Evolutionary conservation across 2,113 vertebrate species (phyloP), one percentile per base, ranked within the genome.

Genomic region (Paradoxurus hermaphroditus): DNA sequence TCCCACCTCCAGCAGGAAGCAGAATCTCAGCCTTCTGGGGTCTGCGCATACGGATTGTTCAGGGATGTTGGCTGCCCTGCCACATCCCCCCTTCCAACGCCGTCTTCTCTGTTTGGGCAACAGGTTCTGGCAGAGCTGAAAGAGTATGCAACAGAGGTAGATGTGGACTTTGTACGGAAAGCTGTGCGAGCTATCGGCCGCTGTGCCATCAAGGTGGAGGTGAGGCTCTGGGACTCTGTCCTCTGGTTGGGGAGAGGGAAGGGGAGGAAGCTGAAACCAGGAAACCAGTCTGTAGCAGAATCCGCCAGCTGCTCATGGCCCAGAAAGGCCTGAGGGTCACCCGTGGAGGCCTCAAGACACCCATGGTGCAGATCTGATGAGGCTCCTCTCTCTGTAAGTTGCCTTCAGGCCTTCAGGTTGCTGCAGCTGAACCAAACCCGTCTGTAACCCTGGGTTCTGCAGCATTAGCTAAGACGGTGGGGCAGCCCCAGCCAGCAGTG

Each of bases 131-230:
- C 99, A 0, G 99, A 99, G 98, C 98, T 99, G 86, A 99, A 99
- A 98, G 99, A 99, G 75, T 99, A 99, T 0, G 99, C 99, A 27
- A 99, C 99, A 0, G 99, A 99, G 97, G 99, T 99, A 94, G 99
- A 99, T 0, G 99, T 99, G 97, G 99, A 99, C 98, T 99, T 99
- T 27, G 99, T 99, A 0, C 99, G 99, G 93, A 99, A 99, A 98
- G 99, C 99, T 0, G 99, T 99, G 87, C 98, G 99, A 62, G 99
- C 99, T 97, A 99, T 99, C 4, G 99, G 99, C 90, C 99, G 99
- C 97, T 99, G 99, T 41, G 99, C 99, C 98, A 99, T 99, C 98
- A 99, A 99, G 98, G 99, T 99, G 84, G 99, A 99, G 99, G 99
- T 99, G 97, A 98, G 99, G 16, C 34, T 87, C 86, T 84, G 62